phyloP scores from a whole-genome alignment of 2,113 vertebrate genomes.

The Himantopus leucocephalus region DNA sequence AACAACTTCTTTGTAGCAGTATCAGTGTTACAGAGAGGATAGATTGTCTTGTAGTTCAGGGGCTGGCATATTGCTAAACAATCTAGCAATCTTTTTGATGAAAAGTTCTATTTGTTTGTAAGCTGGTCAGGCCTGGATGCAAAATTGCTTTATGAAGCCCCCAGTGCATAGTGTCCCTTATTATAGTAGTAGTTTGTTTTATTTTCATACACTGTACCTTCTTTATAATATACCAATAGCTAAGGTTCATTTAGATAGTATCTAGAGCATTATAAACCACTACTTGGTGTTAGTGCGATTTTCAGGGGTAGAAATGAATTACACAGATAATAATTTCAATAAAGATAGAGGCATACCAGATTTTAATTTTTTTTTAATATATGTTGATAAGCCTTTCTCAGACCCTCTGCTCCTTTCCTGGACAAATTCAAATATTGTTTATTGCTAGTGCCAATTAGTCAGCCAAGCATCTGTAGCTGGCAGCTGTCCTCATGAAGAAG shows the following conservation, averaged over 20 bases:
- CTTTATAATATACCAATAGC: not conserved
- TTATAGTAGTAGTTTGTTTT: not conserved
- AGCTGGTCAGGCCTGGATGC: not conserved
- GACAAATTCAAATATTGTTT: conserved; percentile 15
- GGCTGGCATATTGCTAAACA: not conserved
- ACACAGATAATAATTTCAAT: not conserved
- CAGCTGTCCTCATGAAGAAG: not conserved
- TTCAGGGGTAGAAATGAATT: not conserved
- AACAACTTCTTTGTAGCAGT: not conserved
- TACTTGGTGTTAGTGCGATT: not conserved
- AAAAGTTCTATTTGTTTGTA: not conserved
- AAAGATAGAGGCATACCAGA: not conserved
- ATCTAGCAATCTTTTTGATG: not conserved
- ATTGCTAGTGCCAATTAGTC: not conserved
- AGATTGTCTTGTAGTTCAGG: not conserved
- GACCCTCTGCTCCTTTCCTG: not conserved
- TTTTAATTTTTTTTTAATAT: not conserved
- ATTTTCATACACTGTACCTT: not conserved
- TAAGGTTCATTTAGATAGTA: not conserved
- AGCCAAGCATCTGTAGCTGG: not conserved
- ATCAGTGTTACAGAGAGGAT: not conserved
- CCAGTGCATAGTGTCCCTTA: not conserved
- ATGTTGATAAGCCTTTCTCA: not conserved
- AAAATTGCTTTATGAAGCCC: conserved; percentile 2
- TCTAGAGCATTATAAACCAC: not conserved